Percentiles rank a stretch among this genome's conserved stretches.
Evolutionary conservation across 2,888 invertebrate genomes (phyloP).

Genomic region (Cotesia congregata): DNA sequence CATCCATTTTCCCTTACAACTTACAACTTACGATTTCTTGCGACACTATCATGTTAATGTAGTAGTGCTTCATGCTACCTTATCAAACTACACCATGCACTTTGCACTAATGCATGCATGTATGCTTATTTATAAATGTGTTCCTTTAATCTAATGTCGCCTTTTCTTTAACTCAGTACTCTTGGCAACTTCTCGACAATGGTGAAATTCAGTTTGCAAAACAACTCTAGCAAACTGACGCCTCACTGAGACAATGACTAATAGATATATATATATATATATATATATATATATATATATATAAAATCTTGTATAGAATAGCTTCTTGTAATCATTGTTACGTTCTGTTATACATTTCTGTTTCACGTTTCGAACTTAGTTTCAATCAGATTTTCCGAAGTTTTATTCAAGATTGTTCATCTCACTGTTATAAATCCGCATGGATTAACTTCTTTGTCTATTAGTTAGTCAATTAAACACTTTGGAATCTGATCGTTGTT

Average conservation of each 20-base stretch:
- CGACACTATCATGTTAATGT: too few species aligned
- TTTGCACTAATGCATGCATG: background rate
- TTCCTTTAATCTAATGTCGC: slow-evolving; percentile 8
- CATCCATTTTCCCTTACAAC: too few species aligned
- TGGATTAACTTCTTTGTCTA: background rate
- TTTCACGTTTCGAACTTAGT: slow-evolving; percentile 27
- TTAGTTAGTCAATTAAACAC: background rate
- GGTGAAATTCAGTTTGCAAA: slow-evolving; percentile 60
- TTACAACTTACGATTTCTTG: too few species aligned
- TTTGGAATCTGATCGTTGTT: background rate
- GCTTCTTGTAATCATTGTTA: slow-evolving; percentile 30
- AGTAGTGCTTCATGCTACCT: too few species aligned
- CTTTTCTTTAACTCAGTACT: slow-evolving; percentile 21
- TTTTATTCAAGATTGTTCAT: slow-evolving; percentile 10
- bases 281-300: slow-evolving; percentile 43
- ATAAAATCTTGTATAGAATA: slow-evolving; percentile 44
- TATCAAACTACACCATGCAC: too few species aligned
- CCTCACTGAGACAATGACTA: slow-evolving; percentile 56
- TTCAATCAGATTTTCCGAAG: background rate
- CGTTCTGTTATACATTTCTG: slow-evolving; percentile 39
- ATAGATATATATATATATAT: background rate
- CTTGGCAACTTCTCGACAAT: slow-evolving; percentile 53
- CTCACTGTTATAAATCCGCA: background rate
- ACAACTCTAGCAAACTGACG: slow-evolving; percentile 55
- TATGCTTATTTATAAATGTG: background rate